phyloP scores from a whole-genome alignment of 2,113 vertebrate species.

The Elgaria multicarinata region DNA sequence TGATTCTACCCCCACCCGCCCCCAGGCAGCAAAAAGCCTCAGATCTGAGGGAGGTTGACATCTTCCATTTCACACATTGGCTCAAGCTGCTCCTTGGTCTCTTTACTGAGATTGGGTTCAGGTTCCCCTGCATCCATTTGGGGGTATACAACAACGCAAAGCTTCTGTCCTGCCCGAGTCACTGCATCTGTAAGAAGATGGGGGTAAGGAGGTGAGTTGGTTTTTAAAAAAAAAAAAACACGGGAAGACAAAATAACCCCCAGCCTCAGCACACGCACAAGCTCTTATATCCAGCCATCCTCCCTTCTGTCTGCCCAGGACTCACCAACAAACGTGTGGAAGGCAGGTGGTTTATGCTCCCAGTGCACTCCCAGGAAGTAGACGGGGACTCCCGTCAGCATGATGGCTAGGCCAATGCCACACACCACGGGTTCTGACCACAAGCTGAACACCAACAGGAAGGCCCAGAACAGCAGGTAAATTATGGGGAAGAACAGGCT shows the following conservation, averaged over 20 bases:
- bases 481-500: constrained; percentile 88
- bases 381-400: constrained; percentile 91
- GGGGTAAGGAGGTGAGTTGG: neutral
- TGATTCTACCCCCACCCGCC: neutral
- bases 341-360: constrained; percentile 89
- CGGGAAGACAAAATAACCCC: neutral
- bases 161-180: constrained; percentile 87
- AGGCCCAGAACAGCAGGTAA: constrained; percentile 94
- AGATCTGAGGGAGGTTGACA: neutral
- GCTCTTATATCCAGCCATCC: neutral
- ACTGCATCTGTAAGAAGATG: constrained; percentile 78
- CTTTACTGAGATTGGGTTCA: constrained; percentile 21
- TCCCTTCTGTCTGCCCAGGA: neutral
- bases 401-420: constrained; percentile 91
- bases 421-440: constrained; percentile 92
- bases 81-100: constrained; percentile 61
- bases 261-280: neutral
- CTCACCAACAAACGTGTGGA: constrained; percentile 84
- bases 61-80: constrained; percentile 40
- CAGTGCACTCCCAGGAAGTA: constrained; percentile 92
- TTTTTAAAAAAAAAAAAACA: too few relatives aligned
- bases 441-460: constrained; percentile 90
- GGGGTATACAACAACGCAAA: constrained; percentile 91
- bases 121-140: constrained; percentile 1
- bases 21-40: neutral